phyloP scores from a whole-genome alignment of 2,888 invertebrate genomes.

The Drosophila yooni region DNA sequence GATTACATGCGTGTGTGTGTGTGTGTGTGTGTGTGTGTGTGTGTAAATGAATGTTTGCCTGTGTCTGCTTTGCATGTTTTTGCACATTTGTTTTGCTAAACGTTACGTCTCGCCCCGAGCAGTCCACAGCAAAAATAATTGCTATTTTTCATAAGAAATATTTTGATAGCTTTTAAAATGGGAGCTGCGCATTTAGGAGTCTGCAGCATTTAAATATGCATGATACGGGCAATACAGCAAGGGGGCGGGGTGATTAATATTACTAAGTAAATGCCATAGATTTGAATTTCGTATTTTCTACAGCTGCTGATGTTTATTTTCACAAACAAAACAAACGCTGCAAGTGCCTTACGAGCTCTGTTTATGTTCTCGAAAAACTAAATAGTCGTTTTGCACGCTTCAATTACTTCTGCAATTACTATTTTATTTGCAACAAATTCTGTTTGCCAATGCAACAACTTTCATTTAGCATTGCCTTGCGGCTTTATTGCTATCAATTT shows the following conservation, averaged over 20 bases:
- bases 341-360: conserved; percentile 41
- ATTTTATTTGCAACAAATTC: conserved; percentile 24
- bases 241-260: conserved; percentile 1
- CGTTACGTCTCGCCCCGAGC: conserved; percentile 4
- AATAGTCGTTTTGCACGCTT: conserved; percentile 5
- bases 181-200: conserved; percentile 39
- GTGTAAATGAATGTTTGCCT: conserved; percentile 36
- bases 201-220: conserved; percentile 38
- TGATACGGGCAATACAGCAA: neutral
- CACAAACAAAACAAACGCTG: conserved; percentile 11
- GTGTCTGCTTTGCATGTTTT: conserved; percentile 62
- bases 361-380: conserved; percentile 60
- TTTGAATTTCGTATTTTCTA: conserved; percentile 22
- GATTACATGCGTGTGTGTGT: conserved; percentile 32
- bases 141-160: conserved; percentile 69
- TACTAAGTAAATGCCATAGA: conserved; percentile 15
- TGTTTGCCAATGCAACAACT: conserved; percentile 22
- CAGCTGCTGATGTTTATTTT: conserved; percentile 33
- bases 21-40: conserved; percentile 13
- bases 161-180: conserved; percentile 70
- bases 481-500: conserved; percentile 6
- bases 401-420: conserved; percentile 9
- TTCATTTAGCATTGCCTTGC: conserved; percentile 17
- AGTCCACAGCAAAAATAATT: conserved; percentile 63
- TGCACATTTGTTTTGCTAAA: conserved; percentile 39